Percentiles rank a stretch among this genome's conserved stretches.
Evolutionary conservation across 2,797 vertebrate genomes (phyloP).

Genomic region (Aerospiza tachiro): DNA sequence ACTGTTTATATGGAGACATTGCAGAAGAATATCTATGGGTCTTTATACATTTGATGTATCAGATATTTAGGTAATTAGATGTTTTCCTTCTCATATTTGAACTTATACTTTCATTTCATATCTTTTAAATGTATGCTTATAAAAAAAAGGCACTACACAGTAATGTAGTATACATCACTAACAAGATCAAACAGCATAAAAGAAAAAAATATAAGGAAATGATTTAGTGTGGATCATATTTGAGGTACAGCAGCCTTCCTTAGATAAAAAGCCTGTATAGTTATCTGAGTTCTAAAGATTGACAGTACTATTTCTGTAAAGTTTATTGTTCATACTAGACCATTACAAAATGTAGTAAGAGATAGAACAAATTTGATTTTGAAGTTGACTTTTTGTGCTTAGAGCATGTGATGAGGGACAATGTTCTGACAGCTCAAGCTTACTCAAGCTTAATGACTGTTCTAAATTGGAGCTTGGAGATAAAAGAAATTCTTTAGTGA

Average conservation of each 20-base stretch:
- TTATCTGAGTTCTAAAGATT: constrained; percentile 66
- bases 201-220: constrained; percentile 3
- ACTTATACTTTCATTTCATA: not conserved
- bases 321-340: constrained; percentile 71
- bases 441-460: constrained; percentile 83
- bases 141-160: not conserved
- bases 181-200: not conserved
- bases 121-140: not conserved
- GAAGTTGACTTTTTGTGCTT: constrained; percentile 76
- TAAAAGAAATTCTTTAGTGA: constrained; percentile 84
- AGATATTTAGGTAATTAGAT: not conserved
- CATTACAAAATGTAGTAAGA: constrained; percentile 71
- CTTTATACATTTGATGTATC: not conserved
- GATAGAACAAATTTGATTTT: constrained; percentile 77
- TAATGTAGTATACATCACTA: not conserved
- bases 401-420: constrained; percentile 74
- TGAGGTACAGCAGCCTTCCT: constrained; percentile 22
- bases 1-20: not conserved
- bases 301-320: constrained; percentile 70
- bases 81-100: constrained; percentile 5
- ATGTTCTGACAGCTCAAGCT: constrained; percentile 78
- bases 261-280: constrained; percentile 43
- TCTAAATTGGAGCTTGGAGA: constrained; percentile 83
- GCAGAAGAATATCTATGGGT: not conserved
- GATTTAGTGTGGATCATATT: not conserved